phyloP scores from a whole-genome alignment of 2,888 invertebrate genomes.

The Halocaridina rubra region DNA sequence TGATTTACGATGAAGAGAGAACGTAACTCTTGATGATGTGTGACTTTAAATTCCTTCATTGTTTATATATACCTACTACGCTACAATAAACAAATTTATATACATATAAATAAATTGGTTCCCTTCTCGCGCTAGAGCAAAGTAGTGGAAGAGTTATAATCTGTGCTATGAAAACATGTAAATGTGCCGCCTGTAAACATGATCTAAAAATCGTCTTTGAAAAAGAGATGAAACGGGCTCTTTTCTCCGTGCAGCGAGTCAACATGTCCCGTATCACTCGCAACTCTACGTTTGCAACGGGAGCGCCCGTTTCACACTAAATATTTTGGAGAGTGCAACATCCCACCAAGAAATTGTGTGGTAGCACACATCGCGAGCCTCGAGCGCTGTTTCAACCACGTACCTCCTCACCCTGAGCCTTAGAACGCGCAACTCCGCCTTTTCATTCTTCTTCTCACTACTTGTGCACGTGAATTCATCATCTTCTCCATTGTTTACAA shows the following conservation, averaged over 20 bases:
- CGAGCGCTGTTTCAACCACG: slow-evolving; percentile 5
- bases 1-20: no score
- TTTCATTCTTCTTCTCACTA: not conserved
- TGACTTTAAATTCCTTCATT: no score
- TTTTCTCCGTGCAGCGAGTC: not conserved
- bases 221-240: not conserved
- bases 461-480: not conserved
- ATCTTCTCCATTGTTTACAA: not conserved
- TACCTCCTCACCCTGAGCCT: slow-evolving; percentile 31
- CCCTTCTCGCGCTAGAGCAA: no score
- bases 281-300: not conserved
- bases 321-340: slow-evolving; percentile 38
- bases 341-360: slow-evolving; percentile 22
- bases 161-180: no score
- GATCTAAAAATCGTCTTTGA: no score
- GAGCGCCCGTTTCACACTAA: slow-evolving; percentile 22
- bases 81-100: no score
- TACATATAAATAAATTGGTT: no score
- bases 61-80: no score
- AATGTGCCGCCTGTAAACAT: no score
- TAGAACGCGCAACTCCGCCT: slow-evolving; percentile 38
- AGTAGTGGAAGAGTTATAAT: no score
- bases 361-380: slow-evolving; percentile 19
- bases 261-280: not conserved
- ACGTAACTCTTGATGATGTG: no score